Conservation (phyloP, 2,888 invertebrate species). For the Idaea dimidiata region DNA sequence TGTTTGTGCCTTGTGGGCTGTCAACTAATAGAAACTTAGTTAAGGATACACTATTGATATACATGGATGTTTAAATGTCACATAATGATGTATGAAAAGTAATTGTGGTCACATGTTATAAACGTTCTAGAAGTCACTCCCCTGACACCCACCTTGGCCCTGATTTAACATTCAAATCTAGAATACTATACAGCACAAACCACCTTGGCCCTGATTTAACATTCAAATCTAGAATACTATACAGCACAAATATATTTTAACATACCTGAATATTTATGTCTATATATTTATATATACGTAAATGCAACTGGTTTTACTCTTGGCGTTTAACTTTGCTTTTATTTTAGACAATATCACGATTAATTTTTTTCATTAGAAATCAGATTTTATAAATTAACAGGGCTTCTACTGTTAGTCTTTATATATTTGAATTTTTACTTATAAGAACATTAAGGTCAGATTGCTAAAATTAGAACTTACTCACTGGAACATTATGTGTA, state of each 20-base stretch:
- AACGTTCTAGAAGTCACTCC: not conserved
- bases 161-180: not conserved
- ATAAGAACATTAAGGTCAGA: too few species aligned
- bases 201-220: slow-evolving; percentile 1
- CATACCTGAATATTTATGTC: too few species aligned
- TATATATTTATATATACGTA: too few species aligned
- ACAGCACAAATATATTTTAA: not conserved
- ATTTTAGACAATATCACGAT: too few species aligned
- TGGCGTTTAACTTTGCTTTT: too few species aligned
- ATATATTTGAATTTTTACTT: too few species aligned
- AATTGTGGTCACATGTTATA: slow-evolving; percentile 35
- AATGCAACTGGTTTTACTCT: too few species aligned
- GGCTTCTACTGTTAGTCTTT: too few species aligned
- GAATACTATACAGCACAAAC: not conserved
- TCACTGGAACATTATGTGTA: too few species aligned
- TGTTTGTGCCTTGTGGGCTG: slow-evolving; percentile 43
- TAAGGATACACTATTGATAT: slow-evolving; percentile 36
- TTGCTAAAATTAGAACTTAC: too few species aligned
- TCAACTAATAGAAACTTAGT: slow-evolving; percentile 45
- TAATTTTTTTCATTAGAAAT: too few species aligned
- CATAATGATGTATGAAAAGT: slow-evolving; percentile 28
- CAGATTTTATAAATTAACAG: too few species aligned
- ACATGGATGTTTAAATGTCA: slow-evolving; percentile 49
- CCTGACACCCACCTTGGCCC: not conserved
- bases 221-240: not conserved